Evolutionary conservation across 2,113 vertebrate species (phyloP), one percentile per base, ranked within the genome.

Genomic region (Cinclus cinclus): DNA sequence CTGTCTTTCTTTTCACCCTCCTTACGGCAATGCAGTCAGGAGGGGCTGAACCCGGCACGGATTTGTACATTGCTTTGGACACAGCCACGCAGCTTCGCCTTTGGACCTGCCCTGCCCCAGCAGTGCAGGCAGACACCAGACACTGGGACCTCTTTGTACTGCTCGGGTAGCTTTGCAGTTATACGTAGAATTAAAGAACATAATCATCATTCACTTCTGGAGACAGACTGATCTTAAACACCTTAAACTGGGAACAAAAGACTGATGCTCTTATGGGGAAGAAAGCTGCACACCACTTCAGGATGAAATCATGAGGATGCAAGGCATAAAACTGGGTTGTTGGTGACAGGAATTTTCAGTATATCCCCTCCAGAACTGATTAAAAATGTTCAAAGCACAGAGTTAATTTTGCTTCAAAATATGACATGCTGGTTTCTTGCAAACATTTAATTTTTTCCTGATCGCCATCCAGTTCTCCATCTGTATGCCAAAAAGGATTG

Each of bases 51-150:
- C 9, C 42, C 28, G 41, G 31, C 62, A 56, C 7, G 3, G 1
- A 10, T 5, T 9, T 0, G 1, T 15, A 5, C 0, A 0, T n/a
- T 0, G 0, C 49, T 68, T 31, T 50, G 73, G 62, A 53, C 1
- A 1, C 6, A 42, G 62, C 8, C 23, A 7, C 0, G 3, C 16
- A 50, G 41, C 35, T 6, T 28, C 1, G 0, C 53, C 53, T 70
- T 37, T 7, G 52, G 44, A 28, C 50, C 91, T 82, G 77, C 52
- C 60, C 28, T 30, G 60, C 60, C 50, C 70, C 73, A 22, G 46
- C 37, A 80, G 37, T 0, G 17, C 41, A 30, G 9, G 24, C 86
- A 65, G 41, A 41, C 46, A 31, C 9, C 56, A 85, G 30, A 8
- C 39, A 91, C 5, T 20, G 30, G 22, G 7, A 35, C 13, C 15